Evolutionary conservation across 2,113 vertebrate species (phyloP).

Genomic region (Porphyrio hochstetteri): DNA sequence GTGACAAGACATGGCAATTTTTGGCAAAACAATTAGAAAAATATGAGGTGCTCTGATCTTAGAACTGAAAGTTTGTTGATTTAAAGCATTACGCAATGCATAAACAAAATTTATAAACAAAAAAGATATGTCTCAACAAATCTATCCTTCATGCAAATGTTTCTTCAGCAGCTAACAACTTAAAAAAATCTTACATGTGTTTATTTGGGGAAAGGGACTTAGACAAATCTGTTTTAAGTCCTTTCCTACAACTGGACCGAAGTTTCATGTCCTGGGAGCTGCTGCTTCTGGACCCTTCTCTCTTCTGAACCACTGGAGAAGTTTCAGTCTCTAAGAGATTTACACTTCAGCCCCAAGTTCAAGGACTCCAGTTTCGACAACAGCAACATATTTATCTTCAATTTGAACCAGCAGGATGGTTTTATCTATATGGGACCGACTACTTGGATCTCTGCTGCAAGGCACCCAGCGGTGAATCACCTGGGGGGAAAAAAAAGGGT

Average conservation of each 20-base stretch:
- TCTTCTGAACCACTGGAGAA: slow-evolving; percentile 51
- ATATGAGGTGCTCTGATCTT: slow-evolving; percentile 79
- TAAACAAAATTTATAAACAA: slow-evolving; percentile 87
- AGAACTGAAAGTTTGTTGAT: slow-evolving; percentile 77
- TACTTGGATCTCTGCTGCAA: slow-evolving; percentile 97
- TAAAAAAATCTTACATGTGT: slow-evolving; percentile 76
- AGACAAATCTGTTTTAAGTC: slow-evolving; percentile 71
- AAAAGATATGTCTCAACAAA: slow-evolving; percentile 79
- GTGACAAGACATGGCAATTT: slow-evolving; percentile 86
- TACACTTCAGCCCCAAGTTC: slow-evolving; percentile 98
- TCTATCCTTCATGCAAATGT: slow-evolving; percentile 90
- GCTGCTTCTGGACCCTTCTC: slow-evolving; percentile 56
- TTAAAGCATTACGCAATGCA: slow-evolving; percentile 89
- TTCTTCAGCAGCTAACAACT: slow-evolving; percentile 79
- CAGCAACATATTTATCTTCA: slow-evolving; percentile 96
- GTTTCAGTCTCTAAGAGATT: slow-evolving; percentile 65
- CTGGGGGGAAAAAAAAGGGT: slow-evolving; percentile 63
- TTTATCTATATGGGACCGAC: slow-evolving; percentile 97
- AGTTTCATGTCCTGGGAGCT: slow-evolving; percentile 24
- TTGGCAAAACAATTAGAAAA: slow-evolving; percentile 93
- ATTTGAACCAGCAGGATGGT: slow-evolving; percentile 99
- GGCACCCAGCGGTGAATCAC: slow-evolving; percentile 99
- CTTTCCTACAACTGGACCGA: slow-evolving; percentile 47
- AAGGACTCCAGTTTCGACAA: slow-evolving; percentile 95
- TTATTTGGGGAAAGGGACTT: slow-evolving; percentile 67